These are phyloP conservation scores for Aporophyla nigra DNA, from an alignment of 2,888 invertebrate genomes.

Conservation along the genomic window DNA sequence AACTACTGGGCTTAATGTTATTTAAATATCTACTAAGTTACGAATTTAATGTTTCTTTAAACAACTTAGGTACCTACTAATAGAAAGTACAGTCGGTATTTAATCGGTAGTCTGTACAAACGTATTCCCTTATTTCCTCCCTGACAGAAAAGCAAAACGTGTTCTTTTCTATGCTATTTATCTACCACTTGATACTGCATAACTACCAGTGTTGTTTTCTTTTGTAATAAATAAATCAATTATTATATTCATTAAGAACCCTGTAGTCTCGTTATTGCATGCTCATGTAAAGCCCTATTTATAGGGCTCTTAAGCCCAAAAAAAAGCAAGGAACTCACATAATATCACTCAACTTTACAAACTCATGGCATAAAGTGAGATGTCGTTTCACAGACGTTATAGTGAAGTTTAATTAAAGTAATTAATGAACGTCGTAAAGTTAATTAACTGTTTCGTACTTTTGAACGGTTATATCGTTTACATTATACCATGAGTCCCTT, in stretches of 20 bases:
- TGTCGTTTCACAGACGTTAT: background rate
- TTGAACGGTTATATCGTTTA: background rate
- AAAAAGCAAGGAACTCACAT: background rate
- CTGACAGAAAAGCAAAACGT: background rate
- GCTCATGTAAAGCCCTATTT: background rate
- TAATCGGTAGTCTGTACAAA: background rate
- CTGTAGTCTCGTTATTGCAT: background rate
- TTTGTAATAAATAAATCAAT: background rate
- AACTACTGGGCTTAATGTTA: background rate
- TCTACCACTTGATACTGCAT: background rate
- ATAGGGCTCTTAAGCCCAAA: background rate
- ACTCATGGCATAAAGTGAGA: background rate
- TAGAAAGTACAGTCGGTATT: background rate
- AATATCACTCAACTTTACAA: background rate
- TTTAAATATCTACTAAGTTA: background rate
- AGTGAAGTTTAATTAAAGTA: conserved; percentile 21
- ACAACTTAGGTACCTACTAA: background rate
- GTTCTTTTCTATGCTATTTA: background rate
- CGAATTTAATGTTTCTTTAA: background rate
- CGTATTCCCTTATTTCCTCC: background rate
- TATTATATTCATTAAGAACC: too few species aligned
- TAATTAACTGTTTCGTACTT: conserved; percentile 16
- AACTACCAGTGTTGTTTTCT: background rate
- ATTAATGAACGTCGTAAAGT: conserved; percentile 40
- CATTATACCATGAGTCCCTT: background rate